Evolutionary conservation across 2,888 invertebrate genomes (phyloP).

Genomic region (Mactromeris polynyma): DNA sequence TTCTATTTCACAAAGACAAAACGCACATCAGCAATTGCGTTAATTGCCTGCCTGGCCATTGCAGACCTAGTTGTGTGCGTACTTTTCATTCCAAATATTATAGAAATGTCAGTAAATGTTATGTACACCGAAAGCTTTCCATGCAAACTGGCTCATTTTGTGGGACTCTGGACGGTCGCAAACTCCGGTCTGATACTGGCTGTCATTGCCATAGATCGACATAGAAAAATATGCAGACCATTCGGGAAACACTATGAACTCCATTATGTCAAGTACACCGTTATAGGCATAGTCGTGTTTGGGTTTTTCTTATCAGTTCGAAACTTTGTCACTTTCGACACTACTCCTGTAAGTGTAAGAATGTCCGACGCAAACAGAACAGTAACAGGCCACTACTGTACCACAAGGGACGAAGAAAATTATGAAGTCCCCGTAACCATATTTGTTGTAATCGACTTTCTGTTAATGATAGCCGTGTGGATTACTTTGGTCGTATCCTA

Average conservation of each 20-base stretch:
- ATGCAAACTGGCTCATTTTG: slow-evolving; percentile 32
- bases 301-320: slow-evolving; percentile 27
- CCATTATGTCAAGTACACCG: not conserved
- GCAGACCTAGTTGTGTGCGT: slow-evolving; percentile 24
- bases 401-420: too few relatives aligned
- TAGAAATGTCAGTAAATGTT: slow-evolving; percentile 28
- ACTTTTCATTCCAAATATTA: slow-evolving; percentile 18
- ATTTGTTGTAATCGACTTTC: slow-evolving; percentile 29
- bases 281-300: slow-evolving; percentile 9
- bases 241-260: slow-evolving; percentile 34
- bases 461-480: slow-evolving; percentile 25
- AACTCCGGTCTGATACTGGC: slow-evolving; percentile 43
- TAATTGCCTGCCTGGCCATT: slow-evolving; percentile 25
- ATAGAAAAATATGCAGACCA: slow-evolving; percentile 49
- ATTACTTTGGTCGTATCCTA: slow-evolving; percentile 34
- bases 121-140: slow-evolving; percentile 7
- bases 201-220: slow-evolving; percentile 50
- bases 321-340: slow-evolving; percentile 43
- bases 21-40: not conserved
- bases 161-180: slow-evolving; percentile 30
- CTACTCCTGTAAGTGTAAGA: slow-evolving; percentile 1
- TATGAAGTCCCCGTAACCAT: not conserved
- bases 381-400: slow-evolving; percentile 35
- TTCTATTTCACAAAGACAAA: slow-evolving; percentile 27
- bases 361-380: not conserved